phyloP scores from a whole-genome alignment of 2,888 invertebrate genomes.

The Agrotis clavis region DNA sequence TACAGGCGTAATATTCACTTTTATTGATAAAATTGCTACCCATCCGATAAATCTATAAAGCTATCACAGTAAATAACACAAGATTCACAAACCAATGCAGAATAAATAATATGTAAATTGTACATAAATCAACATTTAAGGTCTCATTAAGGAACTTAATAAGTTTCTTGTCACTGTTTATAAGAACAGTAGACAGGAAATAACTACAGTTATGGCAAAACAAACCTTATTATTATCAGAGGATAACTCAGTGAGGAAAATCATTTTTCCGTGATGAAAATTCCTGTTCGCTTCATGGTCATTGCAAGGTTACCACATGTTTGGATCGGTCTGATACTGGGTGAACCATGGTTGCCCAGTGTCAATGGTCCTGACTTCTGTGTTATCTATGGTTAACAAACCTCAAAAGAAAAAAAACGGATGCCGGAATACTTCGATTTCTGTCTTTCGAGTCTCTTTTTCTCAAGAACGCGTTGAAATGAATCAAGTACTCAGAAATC shows the following conservation, averaged over 20 bases:
- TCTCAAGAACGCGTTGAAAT: no score
- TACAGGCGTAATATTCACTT: neutral
- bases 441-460: no score
- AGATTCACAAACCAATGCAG: neutral
- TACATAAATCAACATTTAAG: conserved; percentile 9
- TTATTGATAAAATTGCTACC: neutral
- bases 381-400: no score
- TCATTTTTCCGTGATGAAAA: conserved; percentile 16
- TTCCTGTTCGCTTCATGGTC: conserved; percentile 1
- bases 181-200: conserved; percentile 32
- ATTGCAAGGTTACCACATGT: neutral
- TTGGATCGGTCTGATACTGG: neutral
- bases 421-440: no score
- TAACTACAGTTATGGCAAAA: conserved; percentile 11
- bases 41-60: neutral
- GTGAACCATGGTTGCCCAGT: no score
- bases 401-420: no score
- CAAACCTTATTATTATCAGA: conserved; percentile 14
- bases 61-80: neutral
- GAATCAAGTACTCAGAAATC: no score
- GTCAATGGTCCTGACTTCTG: no score
- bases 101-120: conserved; percentile 3
- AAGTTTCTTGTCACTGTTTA: conserved; percentile 18
- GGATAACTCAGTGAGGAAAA: conserved; percentile 44
- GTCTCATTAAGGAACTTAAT: conserved; percentile 36